These are phyloP conservation scores for Lasioglossum albipes DNA, from an alignment of 1,140 invertebrate species.

Conservation along the genomic window DNA sequence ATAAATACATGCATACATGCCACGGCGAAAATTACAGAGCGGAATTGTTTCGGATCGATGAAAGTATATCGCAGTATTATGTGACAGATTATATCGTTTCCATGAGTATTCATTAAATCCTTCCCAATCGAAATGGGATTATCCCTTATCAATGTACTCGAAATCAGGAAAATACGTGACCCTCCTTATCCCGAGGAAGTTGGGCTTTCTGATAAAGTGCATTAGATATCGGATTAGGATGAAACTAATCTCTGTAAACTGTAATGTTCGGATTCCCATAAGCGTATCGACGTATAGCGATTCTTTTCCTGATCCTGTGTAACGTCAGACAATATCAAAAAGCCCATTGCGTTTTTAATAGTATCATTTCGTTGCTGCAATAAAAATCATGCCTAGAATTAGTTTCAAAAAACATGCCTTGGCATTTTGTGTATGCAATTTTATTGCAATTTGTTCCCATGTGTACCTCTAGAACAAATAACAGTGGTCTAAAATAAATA, in stretches of 20 bases:
- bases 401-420: too few species aligned
- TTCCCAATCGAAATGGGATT: not conserved
- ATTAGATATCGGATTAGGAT: slow-evolving; percentile 4
- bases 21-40: not conserved
- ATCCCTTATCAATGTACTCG: slow-evolving; percentile 3
- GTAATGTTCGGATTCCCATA: not conserved
- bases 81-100: not conserved
- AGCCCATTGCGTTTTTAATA: too few species aligned
- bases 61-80: not conserved
- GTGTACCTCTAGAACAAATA: too few species aligned
- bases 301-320: too few species aligned
- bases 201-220: not conserved
- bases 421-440: too few species aligned
- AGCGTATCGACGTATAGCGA: not conserved
- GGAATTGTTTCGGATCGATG: not conserved
- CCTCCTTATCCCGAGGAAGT: not conserved
- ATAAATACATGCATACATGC: too few species aligned
- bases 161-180: slow-evolving; percentile 6
- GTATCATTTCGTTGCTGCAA: too few species aligned
- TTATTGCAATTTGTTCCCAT: too few species aligned
- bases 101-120: not conserved
- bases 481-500: too few species aligned
- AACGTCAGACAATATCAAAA: too few species aligned
- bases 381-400: too few species aligned
- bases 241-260: not conserved